These are phyloP conservation scores for Leptogaster cylindrica DNA, from an alignment of 2,888 invertebrate species.

Conservation along the genomic window DNA sequence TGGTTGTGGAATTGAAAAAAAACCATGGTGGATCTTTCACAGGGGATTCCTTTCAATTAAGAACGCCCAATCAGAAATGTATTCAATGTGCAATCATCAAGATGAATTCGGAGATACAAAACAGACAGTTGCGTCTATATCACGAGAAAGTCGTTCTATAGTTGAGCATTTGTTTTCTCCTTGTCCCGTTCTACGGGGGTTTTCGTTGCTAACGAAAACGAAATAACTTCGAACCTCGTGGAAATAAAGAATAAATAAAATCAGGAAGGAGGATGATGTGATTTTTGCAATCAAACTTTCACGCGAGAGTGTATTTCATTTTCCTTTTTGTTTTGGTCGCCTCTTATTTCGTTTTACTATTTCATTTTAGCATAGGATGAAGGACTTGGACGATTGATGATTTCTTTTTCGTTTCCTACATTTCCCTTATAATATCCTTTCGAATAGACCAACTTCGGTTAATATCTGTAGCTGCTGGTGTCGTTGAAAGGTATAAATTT, in stretches of 20 bases:
- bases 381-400: too few species aligned
- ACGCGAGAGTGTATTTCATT: too few species aligned
- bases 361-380: too few species aligned
- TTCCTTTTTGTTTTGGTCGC: too few species aligned
- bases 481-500: too few species aligned
- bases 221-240: neutral
- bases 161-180: constrained; percentile 7
- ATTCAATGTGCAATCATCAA: constrained; percentile 28
- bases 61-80: constrained; percentile 27
- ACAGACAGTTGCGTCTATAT: neutral
- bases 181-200: neutral
- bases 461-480: too few species aligned
- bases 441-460: too few species aligned
- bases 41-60: constrained; percentile 24
- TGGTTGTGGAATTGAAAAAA: too few species aligned
- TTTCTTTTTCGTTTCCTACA: too few species aligned
- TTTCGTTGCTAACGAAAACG: neutral
- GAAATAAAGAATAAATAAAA: neutral
- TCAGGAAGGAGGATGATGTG: neutral
- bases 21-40: neutral
- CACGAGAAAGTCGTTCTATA: constrained; percentile 9
- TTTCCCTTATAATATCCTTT: too few species aligned
- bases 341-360: too few species aligned
- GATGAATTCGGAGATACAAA: constrained; percentile 25
- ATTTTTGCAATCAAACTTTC: neutral